phyloP scores from a whole-genome alignment of 30 jellyfish, hydroid and myxozoan genomes.

The Aurelia aurita region DNA sequence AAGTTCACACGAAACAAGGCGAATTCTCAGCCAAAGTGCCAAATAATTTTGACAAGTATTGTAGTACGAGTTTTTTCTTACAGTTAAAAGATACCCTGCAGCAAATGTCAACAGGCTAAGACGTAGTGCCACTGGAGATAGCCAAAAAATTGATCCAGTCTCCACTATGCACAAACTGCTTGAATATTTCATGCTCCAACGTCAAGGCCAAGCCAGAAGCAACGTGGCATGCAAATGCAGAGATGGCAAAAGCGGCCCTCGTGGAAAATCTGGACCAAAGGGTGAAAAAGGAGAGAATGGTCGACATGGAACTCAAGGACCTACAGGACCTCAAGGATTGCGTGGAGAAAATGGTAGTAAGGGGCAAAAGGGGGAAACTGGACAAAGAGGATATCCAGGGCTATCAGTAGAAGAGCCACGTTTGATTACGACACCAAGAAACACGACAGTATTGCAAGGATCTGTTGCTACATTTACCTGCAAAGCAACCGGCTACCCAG shows the following conservation, averaged over 20 bases:
- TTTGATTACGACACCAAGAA: not conserved
- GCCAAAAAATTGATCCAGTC: too few relatives aligned
- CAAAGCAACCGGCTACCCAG: constrained; percentile 36
- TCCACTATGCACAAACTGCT: too few relatives aligned
- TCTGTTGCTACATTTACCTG: constrained; percentile 26
- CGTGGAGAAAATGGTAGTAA: not conserved
- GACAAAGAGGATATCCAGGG: constrained; percentile 11
- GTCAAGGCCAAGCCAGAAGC: not conserved
- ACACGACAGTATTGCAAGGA: constrained; percentile 2
- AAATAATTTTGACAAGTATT: too few relatives aligned
- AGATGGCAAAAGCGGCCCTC: constrained; percentile 7
- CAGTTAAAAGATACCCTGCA: too few relatives aligned
- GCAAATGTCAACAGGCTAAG: too few relatives aligned
- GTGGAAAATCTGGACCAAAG: constrained; percentile 9
- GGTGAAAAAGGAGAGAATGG: constrained; percentile 2
- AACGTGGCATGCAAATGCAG: not conserved
- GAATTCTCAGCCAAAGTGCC: too few relatives aligned
- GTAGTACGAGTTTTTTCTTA: too few relatives aligned
- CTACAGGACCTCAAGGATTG: not conserved
- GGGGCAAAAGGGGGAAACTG: not conserved
- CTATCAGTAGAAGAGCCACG: not conserved
- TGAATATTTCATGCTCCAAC: not conserved
- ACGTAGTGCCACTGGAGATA: too few relatives aligned
- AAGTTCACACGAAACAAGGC: too few relatives aligned
- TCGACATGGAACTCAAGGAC: not conserved